Percentiles rank a stretch among this genome's conserved stretches.
Evolutionary conservation across 2,888 invertebrate genomes (phyloP).

Genomic region (Cosmorhoe ocellata): DNA sequence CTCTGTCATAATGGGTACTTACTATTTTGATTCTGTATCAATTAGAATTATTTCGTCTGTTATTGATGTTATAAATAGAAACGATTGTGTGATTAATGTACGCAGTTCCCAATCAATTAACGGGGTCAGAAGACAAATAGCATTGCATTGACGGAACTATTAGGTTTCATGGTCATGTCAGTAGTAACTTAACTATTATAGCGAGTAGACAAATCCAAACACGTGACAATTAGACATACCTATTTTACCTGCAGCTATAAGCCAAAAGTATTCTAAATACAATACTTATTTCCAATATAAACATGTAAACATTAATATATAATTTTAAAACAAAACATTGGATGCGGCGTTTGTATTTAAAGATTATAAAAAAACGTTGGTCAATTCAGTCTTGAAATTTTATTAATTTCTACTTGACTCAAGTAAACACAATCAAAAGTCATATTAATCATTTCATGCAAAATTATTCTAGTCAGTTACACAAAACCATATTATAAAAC

Average conservation of each 20-base stretch:
- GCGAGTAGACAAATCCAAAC: neutral
- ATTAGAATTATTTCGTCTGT: slow-evolving; percentile 28
- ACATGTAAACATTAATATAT: too few relatives aligned
- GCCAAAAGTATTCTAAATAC: too few relatives aligned
- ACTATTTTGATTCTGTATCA: slow-evolving; percentile 2
- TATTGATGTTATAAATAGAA: slow-evolving; percentile 21
- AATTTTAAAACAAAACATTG: too few relatives aligned
- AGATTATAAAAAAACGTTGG: neutral
- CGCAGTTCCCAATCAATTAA: slow-evolving; percentile 42
- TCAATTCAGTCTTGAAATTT: slow-evolving; percentile 54
- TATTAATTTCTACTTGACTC: slow-evolving; percentile 56
- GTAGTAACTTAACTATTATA: slow-evolving; percentile 11
- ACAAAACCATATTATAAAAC: slow-evolving; percentile 42
- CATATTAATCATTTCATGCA: slow-evolving; percentile 58
- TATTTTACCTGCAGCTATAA: too few relatives aligned
- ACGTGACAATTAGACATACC: too few relatives aligned
- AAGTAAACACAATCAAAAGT: slow-evolving; percentile 59
- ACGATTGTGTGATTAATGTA: slow-evolving; percentile 24
- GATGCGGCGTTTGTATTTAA: neutral
- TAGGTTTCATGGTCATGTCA: slow-evolving; percentile 25
- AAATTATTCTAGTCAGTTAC: slow-evolving; percentile 40
- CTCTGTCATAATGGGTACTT: too few relatives aligned
- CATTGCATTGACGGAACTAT: slow-evolving; percentile 38
- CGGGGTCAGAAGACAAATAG: slow-evolving; percentile 49
- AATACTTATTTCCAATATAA: too few relatives aligned